phyloP scores from a whole-genome alignment of 2,797 vertebrate genomes.

The Prunella strophiata region DNA sequence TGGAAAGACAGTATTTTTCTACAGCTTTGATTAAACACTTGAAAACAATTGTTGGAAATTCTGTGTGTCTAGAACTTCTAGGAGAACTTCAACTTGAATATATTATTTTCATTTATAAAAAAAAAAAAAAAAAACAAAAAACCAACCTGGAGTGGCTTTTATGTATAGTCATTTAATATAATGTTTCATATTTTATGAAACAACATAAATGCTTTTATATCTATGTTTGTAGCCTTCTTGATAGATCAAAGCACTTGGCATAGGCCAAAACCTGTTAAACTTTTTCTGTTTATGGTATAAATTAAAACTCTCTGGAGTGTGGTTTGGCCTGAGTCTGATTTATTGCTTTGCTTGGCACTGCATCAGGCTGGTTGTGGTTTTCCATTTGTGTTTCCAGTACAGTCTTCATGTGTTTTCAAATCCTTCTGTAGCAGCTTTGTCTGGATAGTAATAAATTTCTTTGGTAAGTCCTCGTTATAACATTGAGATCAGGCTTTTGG shows the following conservation, averaged over 20 bases:
- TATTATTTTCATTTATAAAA: neutral
- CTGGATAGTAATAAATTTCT: neutral
- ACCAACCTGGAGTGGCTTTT: neutral
- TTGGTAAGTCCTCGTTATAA: neutral
- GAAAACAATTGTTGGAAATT: neutral
- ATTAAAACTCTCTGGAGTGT: slow-evolving; percentile 49
- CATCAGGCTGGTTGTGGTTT: slow-evolving; percentile 57
- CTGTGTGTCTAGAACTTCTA: neutral
- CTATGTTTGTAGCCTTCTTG: slow-evolving; percentile 5
- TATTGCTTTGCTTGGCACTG: slow-evolving; percentile 55
- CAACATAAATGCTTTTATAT: neutral
- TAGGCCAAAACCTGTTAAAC: slow-evolving; percentile 22
- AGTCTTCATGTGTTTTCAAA: slow-evolving; percentile 38
- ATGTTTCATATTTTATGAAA: slow-evolving; percentile 21
- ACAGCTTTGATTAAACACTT: neutral
- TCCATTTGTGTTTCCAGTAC: slow-evolving; percentile 28
- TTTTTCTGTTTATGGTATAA: slow-evolving; percentile 47
- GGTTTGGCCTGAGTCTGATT: slow-evolving; percentile 58
- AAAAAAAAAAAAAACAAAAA: neutral
- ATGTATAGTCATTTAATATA: neutral
- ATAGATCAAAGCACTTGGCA: slow-evolving; percentile 31
- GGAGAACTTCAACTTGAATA: neutral
- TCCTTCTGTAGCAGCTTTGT: neutral
- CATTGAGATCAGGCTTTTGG: neutral
- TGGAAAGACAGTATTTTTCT: neutral